phyloP scores from a whole-genome alignment of 2,888 invertebrate species.

The Xestia ashworthii region DNA sequence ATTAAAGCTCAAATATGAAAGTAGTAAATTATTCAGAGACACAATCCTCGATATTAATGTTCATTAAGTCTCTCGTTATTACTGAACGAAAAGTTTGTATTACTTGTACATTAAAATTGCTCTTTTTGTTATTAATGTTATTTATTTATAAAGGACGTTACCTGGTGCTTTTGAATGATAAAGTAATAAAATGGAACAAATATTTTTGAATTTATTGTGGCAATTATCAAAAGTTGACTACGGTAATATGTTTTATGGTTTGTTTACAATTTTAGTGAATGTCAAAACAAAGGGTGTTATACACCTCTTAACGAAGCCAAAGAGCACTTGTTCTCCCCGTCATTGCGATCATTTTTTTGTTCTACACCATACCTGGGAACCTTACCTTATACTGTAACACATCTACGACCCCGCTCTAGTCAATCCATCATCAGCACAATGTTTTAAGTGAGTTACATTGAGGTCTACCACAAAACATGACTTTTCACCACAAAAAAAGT shows the following conservation, averaged over 20 bases:
- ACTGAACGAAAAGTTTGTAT: conserved; percentile 43
- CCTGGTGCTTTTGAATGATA: conserved; percentile 10
- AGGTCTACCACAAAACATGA: too few species aligned
- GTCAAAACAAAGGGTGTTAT: too few species aligned
- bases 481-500: too few species aligned
- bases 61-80: conserved; percentile 55
- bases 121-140: conserved; percentile 41
- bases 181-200: conserved; percentile 16
- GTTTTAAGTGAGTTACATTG: too few species aligned
- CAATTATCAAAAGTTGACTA: conserved; percentile 8
- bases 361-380: too few species aligned
- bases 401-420: too few species aligned
- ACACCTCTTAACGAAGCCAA: not conserved
- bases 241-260: conserved; percentile 17
- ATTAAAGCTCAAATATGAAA: conserved; percentile 35
- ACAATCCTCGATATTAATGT: conserved; percentile 45
- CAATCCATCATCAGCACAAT: too few species aligned
- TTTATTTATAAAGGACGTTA: conserved; percentile 27
- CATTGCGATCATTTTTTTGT: too few species aligned
- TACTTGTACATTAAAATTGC: conserved; percentile 39
- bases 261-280: not conserved
- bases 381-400: too few species aligned
- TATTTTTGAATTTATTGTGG: conserved; percentile 15
- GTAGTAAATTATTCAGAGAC: conserved; percentile 52
- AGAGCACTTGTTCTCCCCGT: too few species aligned